Conservation (phyloP, 2,113 vertebrate species). For the Catharus minimus region DNA sequence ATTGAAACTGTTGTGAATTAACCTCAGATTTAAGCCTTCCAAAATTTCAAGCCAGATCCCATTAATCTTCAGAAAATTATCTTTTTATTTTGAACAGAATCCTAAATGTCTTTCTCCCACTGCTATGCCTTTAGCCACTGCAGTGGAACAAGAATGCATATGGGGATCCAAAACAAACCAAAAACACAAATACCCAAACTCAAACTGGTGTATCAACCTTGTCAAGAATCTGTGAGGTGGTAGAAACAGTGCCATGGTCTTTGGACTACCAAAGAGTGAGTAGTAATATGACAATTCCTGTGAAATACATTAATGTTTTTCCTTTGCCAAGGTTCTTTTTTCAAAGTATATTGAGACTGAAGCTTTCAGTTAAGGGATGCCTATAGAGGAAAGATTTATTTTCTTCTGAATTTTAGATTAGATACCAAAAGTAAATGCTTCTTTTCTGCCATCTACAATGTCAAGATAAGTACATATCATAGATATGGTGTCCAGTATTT, state of each 20-base stretch:
- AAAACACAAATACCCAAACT: not conserved
- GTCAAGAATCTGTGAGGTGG: not conserved
- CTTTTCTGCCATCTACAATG: not conserved
- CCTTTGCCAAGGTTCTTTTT: not conserved
- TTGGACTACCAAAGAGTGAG: not conserved
- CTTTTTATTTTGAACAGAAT: not conserved
- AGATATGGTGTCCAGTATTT: not conserved
- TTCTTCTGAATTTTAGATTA: not conserved
- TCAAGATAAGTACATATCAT: not conserved
- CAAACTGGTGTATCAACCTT: not conserved
- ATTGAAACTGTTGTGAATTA: constrained; percentile 31
- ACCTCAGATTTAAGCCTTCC: constrained; percentile 19
- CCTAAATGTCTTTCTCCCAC: not conserved
- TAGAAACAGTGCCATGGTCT: not conserved
- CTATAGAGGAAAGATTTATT: not conserved
- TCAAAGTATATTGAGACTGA: not conserved
- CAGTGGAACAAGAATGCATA: not conserved
- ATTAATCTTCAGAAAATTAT: constrained; percentile 6
- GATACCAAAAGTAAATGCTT: not conserved
- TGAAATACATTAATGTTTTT: not conserved
- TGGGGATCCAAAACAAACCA: not conserved
- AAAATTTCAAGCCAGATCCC: constrained; percentile 22
- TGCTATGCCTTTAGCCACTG: not conserved
- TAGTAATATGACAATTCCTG: not conserved
- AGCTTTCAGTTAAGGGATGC: not conserved